Base-by-base conservation (phyloP, 2,888 invertebrate genomes). In the Hipparchia semele region DNA sequence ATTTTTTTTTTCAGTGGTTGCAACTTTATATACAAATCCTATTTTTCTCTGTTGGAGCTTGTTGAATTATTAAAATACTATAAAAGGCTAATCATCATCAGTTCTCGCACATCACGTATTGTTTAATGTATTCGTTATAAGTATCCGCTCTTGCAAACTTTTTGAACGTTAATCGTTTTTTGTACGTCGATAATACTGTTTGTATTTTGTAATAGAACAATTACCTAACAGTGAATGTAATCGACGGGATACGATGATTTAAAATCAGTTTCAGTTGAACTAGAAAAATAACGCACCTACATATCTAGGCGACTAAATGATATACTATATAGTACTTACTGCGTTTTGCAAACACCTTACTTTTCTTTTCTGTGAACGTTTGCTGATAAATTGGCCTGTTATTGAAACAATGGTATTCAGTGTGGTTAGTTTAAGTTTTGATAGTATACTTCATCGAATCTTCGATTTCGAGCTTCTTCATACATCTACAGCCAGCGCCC, bases 341-440 rank as follows among this genome's bases (percentile, higher is more conserved):
- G 2, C 39, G 39, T 39, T 39, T 49, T 13, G 46, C 46, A 49
- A 59, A 13, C 46, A 62, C 62, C 62, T 64, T 23, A 51, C 62
- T 64, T 64, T 51, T 51, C 51, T 51, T 62, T 64, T 51, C 64
- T 49, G 33, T n/a, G 61, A 68, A 73, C 49, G 54, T 59, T 72
- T 68, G 61, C 39, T 51, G 54, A 64, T 69, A 71, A 71, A 58
- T 68, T 66, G 61, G 54, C 33, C 65, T 73, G 69, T 67, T 62
- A 72, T 46, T 75, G 70, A 56, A 70, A 72, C 76, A 74, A 75
- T 76, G 53, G 70, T 80, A 79, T 82, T 82, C 79, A n/a, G n/a
- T n/a, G n/a, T n/a, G n/a, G n/a, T n/a, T n/a, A n/a, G n/a, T n/a
- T n/a, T n/a, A n/a, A n/a, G n/a, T n/a, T n/a, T n/a, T n/a, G n/a